A percentile compares a stretch with the other conserved stretches of the same genome.
phyloP scores from a whole-genome alignment of 2,113 vertebrate genomes.

The Lasiurus borealis region DNA sequence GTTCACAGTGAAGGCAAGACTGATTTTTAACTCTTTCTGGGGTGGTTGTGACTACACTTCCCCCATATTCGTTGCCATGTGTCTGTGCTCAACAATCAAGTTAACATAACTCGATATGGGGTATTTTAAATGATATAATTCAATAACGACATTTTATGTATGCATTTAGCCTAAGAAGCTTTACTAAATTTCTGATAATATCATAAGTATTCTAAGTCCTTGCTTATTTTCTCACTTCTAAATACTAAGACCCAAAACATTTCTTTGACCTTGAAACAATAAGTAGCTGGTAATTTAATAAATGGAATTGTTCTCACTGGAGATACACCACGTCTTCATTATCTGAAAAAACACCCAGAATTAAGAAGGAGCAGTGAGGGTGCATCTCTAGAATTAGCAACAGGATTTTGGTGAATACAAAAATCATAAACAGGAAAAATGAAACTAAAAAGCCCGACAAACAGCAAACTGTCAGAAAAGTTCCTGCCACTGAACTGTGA shows the following conservation, averaged over 20 bases:
- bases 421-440: conserved; percentile 19
- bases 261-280: background rate
- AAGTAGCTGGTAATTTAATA: background rate
- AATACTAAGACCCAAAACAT: background rate
- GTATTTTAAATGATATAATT: background rate
- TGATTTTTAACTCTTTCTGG: background rate
- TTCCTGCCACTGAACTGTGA: background rate
- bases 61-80: background rate
- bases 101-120: background rate
- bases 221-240: background rate
- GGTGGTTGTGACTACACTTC: background rate
- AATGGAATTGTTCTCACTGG: background rate
- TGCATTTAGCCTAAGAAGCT: background rate
- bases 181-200: background rate
- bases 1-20: background rate
- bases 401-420: background rate
- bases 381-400: background rate
- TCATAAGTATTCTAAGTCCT: background rate
- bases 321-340: background rate
- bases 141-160: background rate
- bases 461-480: background rate
- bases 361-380: background rate
- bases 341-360: background rate
- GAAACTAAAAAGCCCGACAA: conserved; percentile 30
- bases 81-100: background rate